Evolutionary conservation across 1,140 invertebrate species (phyloP).

Genomic region (Lucilia sericata): DNA sequence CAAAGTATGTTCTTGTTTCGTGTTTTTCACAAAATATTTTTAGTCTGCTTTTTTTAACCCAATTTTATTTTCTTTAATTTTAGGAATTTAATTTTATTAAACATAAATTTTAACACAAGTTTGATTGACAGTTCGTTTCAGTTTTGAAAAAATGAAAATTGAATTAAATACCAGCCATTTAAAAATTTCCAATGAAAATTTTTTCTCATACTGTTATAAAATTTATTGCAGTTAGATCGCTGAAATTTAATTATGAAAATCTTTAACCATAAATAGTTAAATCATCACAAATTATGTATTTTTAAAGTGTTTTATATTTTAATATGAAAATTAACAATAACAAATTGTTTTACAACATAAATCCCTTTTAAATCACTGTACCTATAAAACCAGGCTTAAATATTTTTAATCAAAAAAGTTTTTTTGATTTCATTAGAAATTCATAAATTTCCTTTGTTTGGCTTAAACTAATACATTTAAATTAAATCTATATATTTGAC

Average conservation of each 20-base stretch:
- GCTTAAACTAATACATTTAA: too few species aligned
- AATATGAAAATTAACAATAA: too few species aligned
- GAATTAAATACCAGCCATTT: neutral
- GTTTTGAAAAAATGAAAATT: neutral
- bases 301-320: too few species aligned
- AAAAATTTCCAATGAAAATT: neutral
- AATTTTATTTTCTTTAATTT: neutral
- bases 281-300: too few species aligned
- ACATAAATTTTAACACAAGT: slow-evolving; percentile 14
- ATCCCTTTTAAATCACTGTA: too few species aligned
- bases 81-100: slow-evolving; percentile 1
- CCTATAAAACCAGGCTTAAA: too few species aligned
- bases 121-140: slow-evolving; percentile 14
- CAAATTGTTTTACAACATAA: too few species aligned
- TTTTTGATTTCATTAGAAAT: too few species aligned
- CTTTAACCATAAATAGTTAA: too few species aligned
- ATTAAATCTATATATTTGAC: too few species aligned
- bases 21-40: neutral
- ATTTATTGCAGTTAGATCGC: neutral
- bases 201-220: neutral
- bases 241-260: neutral
- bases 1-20: neutral
- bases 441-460: too few species aligned
- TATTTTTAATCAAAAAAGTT: too few species aligned
- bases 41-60: neutral